These are phyloP conservation scores for Drosophila mayaguana DNA, from an alignment of 2,888 invertebrate species.

Conservation along the genomic window DNA sequence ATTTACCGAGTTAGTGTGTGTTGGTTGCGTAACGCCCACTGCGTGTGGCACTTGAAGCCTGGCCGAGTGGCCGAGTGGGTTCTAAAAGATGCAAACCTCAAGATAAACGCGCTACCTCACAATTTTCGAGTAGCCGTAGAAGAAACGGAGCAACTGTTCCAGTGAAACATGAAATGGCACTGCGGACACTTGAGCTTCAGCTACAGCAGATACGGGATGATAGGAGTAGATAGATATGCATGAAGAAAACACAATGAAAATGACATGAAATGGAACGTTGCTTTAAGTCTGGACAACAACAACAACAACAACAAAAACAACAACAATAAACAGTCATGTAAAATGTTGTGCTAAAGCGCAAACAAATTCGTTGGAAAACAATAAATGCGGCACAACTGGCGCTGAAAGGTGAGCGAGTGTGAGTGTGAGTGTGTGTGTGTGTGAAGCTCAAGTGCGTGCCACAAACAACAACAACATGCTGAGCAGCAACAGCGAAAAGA, in stretches of 20 bases:
- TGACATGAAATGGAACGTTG: conserved; percentile 46
- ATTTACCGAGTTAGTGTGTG: conserved; percentile 8
- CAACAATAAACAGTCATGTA: conserved; percentile 53
- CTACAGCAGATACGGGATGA: conserved; percentile 23
- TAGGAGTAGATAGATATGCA: conserved; percentile 31
- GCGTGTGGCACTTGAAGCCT: conserved; percentile 41
- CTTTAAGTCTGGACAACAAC: conserved; percentile 27
- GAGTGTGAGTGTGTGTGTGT: conserved; percentile 8
- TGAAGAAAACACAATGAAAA: conserved; percentile 20
- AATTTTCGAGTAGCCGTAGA: conserved; percentile 26
- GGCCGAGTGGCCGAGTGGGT: conserved; percentile 16
- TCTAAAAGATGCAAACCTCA: conserved; percentile 42
- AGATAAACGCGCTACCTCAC: conserved; percentile 37
- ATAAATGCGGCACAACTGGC: conserved; percentile 48
- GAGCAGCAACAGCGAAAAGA: neutral
- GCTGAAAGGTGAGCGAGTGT: conserved; percentile 56
- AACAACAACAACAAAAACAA: conserved; percentile 17
- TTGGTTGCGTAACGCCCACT: conserved; percentile 47
- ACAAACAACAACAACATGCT: conserved; percentile 30
- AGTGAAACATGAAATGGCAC: conserved; percentile 63
- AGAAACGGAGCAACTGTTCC: conserved; percentile 36
- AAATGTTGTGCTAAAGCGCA: conserved; percentile 67
- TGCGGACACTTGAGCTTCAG: conserved; percentile 43
- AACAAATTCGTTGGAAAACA: conserved; percentile 70
- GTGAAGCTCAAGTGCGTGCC: conserved; percentile 74